These are phyloP conservation scores for Caenorhabditis briggsae DNA, from an alignment of 1,140 invertebrate genomes.

Conservation along the genomic window DNA sequence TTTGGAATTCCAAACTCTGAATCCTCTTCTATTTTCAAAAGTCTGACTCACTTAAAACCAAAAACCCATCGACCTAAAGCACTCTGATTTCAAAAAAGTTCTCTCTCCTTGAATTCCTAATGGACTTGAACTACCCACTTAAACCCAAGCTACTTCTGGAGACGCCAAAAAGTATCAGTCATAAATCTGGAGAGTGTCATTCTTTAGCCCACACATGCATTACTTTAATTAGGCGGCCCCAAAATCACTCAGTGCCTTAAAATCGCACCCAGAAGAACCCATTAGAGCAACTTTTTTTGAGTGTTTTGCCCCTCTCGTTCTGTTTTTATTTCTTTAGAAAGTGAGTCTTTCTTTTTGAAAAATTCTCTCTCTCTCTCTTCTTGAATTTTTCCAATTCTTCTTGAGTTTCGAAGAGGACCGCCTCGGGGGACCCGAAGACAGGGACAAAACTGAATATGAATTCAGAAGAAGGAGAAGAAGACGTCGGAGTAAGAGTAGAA, in stretches of 20 bases:
- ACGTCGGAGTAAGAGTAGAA: not conserved
- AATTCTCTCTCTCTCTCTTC: not conserved
- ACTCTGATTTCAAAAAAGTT: conserved; percentile 1
- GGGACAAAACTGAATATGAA: conserved; percentile 40
- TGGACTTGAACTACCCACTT: conserved; percentile 17
- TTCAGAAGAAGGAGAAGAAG: conserved; percentile 8
- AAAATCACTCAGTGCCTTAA: not conserved
- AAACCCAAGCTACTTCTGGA: conserved; percentile 7
- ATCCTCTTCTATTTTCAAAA: too few species aligned
- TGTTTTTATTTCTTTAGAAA: conserved; percentile 9
- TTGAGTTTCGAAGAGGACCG: not conserved
- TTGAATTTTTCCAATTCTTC: not conserved
- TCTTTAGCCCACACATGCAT: conserved; percentile 9
- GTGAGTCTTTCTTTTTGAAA: conserved; percentile 9
- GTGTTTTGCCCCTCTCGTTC: not conserved
- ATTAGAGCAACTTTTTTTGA: conserved; percentile 51
- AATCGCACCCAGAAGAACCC: conserved; percentile 31
- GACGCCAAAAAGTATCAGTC: conserved; percentile 44
- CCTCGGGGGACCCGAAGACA: conserved; percentile 19
- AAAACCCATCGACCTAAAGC: not conserved
- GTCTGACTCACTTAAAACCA: not conserved
- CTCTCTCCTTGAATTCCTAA: not conserved
- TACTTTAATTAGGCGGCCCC: conserved; percentile 42
- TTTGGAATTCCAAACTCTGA: too few species aligned
- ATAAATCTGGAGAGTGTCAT: conserved; percentile 19